Evolutionary conservation across 2,113 vertebrate genomes (phyloP).

Genomic region (Choloepus hoffmanni): DNA sequence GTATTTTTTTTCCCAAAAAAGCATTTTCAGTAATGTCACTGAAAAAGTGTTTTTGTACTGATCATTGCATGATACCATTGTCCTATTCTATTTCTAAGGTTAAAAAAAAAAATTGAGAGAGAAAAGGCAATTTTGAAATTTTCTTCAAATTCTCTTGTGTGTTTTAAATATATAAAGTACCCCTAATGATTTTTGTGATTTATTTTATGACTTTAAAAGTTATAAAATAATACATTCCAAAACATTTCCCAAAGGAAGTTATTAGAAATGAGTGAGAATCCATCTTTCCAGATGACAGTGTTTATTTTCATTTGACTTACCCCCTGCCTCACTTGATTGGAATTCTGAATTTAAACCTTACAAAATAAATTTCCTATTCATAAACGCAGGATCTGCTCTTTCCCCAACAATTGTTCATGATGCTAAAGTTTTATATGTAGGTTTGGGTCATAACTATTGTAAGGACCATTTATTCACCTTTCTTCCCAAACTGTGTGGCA

Average conservation of each 20-base stretch:
- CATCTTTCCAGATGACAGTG: background rate
- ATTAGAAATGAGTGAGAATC: background rate
- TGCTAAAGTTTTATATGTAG: background rate
- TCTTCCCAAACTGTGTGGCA: background rate
- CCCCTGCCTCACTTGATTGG: background rate
- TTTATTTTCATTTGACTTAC: background rate
- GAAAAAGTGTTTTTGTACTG: background rate
- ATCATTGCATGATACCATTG: background rate
- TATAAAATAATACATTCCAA: background rate
- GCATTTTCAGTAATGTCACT: background rate
- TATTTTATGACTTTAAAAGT: background rate
- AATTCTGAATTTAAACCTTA: conserved; percentile 44
- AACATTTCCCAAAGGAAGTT: conserved; percentile 39
- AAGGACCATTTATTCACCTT: background rate
- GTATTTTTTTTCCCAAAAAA: background rate
- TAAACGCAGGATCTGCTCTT: background rate
- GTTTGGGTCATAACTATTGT: background rate
- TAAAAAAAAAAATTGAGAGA: fast-evolving
- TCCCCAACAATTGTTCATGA: background rate
- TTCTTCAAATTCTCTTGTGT: background rate
- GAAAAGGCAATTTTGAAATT: background rate
- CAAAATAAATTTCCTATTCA: background rate
- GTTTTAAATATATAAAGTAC: background rate
- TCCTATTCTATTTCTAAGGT: background rate
- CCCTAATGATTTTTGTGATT: background rate